A percentile compares a stretch with the other conserved stretches of the same genome.
Evolutionary conservation across 2,888 invertebrate genomes (phyloP).

Genomic region (Cryptocheilus praepositus): DNA sequence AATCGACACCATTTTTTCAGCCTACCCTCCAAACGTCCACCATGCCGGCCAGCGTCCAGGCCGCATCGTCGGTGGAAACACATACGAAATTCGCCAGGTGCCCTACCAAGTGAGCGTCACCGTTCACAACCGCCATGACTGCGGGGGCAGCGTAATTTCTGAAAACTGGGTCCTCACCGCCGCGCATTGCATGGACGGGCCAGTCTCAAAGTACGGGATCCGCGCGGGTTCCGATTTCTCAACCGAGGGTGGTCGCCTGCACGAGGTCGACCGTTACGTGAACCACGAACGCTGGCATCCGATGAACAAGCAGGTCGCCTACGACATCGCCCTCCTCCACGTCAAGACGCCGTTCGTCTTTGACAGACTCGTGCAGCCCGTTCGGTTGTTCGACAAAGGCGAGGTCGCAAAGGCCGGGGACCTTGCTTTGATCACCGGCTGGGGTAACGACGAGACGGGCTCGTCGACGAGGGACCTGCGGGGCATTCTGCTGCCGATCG

Average conservation of each 20-base stretch:
- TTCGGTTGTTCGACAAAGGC: constrained; percentile 72
- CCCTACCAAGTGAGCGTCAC: constrained; percentile 76
- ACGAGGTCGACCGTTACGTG: constrained; percentile 29
- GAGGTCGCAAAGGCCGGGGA: constrained; percentile 30
- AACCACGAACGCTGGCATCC: constrained; percentile 35
- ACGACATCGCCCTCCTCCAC: constrained; percentile 78
- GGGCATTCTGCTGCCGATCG: constrained; percentile 77
- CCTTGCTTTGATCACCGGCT: constrained; percentile 51
- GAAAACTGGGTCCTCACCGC: constrained; percentile 77
- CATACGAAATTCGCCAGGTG: constrained; percentile 73
- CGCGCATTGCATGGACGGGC: constrained; percentile 76
- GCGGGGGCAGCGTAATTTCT: constrained; percentile 78
- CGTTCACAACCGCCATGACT: constrained; percentile 74
- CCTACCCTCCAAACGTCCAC: too few species aligned
- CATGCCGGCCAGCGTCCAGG: constrained; percentile 27
- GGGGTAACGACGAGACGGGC: constrained; percentile 43
- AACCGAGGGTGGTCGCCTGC: constrained; percentile 36
- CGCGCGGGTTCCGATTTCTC: constrained; percentile 77
- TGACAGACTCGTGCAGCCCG: constrained; percentile 72
- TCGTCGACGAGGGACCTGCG: too few species aligned
- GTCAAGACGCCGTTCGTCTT: constrained; percentile 75
- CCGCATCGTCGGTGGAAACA: constrained; percentile 76
- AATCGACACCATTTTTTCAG: too few species aligned
- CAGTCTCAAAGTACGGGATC: constrained; percentile 66
- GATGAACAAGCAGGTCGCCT: constrained; percentile 29